A percentile compares a stretch with the other conserved stretches of the same genome.
Conservation (phyloP, 1,140 invertebrate genomes). For the Metopolophium dirhodum region DNA sequence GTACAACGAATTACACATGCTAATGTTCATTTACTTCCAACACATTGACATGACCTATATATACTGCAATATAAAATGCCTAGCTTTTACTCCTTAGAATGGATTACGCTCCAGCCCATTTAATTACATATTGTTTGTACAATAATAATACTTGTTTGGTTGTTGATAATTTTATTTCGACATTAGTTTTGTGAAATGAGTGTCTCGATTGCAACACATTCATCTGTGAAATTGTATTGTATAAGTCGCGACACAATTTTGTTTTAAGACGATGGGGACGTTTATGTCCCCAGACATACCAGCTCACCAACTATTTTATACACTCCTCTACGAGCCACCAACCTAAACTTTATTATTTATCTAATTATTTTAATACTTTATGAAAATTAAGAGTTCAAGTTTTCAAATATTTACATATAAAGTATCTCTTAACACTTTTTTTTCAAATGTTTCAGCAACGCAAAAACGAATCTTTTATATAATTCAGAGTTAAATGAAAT, state of each 20-base stretch:
- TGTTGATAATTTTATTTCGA: neutral
- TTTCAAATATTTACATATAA: neutral
- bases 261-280: neutral
- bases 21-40: too few species aligned
- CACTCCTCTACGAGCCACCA: too few species aligned
- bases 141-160: neutral
- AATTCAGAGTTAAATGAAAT: neutral
- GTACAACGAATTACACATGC: too few species aligned
- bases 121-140: neutral
- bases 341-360: neutral
- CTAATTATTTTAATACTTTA: neutral
- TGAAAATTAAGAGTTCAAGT: neutral
- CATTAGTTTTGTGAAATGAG: neutral
- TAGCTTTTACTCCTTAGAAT: too few species aligned
- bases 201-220: neutral
- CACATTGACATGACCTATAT: too few species aligned
- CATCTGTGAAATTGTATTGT: neutral
- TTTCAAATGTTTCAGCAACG: neutral
- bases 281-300: neutral
- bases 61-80: too few species aligned
- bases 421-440: neutral
- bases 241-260: neutral
- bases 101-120: too few species aligned
- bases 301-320: neutral
- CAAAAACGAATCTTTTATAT: too few species aligned